Base-by-base conservation (phyloP, 1,140 invertebrate species). In the Glomeris maerens region DNA sequence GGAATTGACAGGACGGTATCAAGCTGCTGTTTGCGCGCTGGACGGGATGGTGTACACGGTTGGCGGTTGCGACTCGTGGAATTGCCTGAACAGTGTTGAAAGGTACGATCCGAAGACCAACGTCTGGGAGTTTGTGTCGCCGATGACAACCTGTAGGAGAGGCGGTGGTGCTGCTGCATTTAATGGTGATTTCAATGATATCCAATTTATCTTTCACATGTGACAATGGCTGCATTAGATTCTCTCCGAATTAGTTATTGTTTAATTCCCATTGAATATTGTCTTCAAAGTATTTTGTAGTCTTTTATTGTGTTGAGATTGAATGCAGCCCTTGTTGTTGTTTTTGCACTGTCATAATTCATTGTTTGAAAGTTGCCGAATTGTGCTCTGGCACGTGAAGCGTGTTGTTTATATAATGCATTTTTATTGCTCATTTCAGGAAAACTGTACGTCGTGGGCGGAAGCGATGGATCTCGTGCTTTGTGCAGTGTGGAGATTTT, bases 1-100 rank as follows among this genome's bases (percentile, higher is more conserved):
- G 68, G 79, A 88, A 64, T 71, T 80, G 5, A n/a, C 61, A 77
- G 80, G 79, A 13, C 77, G 85, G 21, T 87, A 82, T 60, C 85
- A 90, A 69, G 78, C 82, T 27, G 72, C 67, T 21, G 72, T 74
- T 5, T 64, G 66, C 42, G 59, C 63, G 14, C 64, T 69, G 50
- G 57, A 66, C 23, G 72, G 66, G 3, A 52, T 60, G 27, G 61
- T 77, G 5, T 69, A 73, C 57, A 74, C 68, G 2, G 62, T 72
- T 48, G 75, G 74, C 23, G 74, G 75, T 20, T 73, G 70, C 49
- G 74, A 77, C 59, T 60, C 65, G 1, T 77, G 75, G 76, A 67
- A 69, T 51, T 73, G 72, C 51, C 60, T 72, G 28, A 72, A 66
- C 50, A 63, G 69, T 22, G 74, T 74, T 3, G 75, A 78, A 57